These are phyloP conservation scores for Brienomyrus longianalis DNA, from an alignment of 2,113 vertebrate genomes.

Conservation along the genomic window DNA sequence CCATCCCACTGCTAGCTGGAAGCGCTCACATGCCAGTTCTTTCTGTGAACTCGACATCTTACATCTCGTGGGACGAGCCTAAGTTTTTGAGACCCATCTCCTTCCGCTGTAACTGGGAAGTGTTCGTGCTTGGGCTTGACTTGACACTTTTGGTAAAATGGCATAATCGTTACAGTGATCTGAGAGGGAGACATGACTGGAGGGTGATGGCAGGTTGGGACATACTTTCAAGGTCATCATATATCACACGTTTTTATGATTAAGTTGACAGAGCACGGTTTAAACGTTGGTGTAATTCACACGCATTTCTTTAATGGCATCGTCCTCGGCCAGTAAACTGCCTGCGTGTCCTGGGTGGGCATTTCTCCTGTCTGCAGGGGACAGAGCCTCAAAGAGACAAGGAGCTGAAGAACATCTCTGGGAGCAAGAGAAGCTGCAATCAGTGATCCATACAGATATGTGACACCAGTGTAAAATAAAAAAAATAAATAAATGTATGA, in stretches of 20 bases:
- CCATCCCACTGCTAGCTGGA: background rate
- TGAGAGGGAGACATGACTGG: background rate
- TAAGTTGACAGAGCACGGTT: slow-evolving; percentile 20
- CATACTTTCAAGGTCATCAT: background rate
- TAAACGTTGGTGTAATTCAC: slow-evolving; percentile 15
- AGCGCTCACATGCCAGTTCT: background rate
- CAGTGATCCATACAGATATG: background rate
- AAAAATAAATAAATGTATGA: background rate
- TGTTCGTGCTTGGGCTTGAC: background rate
- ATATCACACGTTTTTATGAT: background rate
- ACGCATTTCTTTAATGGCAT: slow-evolving; percentile 14
- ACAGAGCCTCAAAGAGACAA: background rate
- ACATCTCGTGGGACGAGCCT: background rate
- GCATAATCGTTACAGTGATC: background rate
- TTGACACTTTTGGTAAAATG: background rate
- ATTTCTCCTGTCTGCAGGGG: background rate
- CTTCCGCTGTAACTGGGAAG: background rate
- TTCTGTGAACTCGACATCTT: background rate
- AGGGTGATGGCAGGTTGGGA: background rate
- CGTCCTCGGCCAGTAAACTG: slow-evolving; percentile 6
- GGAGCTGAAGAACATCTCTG: background rate
- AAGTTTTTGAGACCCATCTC: background rate
- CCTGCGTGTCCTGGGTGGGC: background rate
- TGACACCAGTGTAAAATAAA: background rate
- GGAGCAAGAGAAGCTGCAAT: background rate